Base-by-base conservation (phyloP, 2,888 invertebrate genomes). In the Exocentrus adspersus region DNA sequence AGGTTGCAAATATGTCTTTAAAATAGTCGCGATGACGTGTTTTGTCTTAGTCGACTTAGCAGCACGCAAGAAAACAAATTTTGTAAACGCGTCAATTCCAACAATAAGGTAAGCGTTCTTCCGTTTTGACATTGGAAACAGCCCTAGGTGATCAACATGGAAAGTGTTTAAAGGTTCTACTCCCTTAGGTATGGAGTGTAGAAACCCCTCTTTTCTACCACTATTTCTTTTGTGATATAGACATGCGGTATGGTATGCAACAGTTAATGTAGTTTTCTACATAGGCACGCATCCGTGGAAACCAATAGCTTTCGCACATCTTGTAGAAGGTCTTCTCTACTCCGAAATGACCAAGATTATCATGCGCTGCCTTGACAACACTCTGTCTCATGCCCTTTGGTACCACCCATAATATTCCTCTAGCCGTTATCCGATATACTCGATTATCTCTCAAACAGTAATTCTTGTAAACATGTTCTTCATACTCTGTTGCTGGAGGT, bases 131-230 rank as follows among this genome's bases (percentile, higher is more conserved):
- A 69, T 75, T 3, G 76, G 72, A 63, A 83, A 83, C 6, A 81
- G 82, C 1, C 82, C 82, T 2, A 83, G 60, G 64, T 84, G 83
- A 66, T 84, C 83, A 0, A 68, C 56, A 60, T 67, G 69, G 16
- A 67, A 51, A 1, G 50, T 64, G 24, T 51, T 4, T 9, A 56
- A 41, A 19, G 69, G 67, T 50, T 19, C 24, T 3, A 21, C n/a
- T 2, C 54, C 50, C 60, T 67, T 67, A 9, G 45, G 46, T 21
- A 65, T 65, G 21, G 59, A 59, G 37, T 67, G 58, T 20, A 67
- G 30, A 32, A 62, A 54, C 10, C 59, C 64, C 21, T 62, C 62
- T 42, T 65, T 61, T 37, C 28, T 67, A 37, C 65, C 67, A 24
- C 17, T 7, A 43, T 24, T 57, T 16, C 48, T 20, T 56, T 65